Base-by-base conservation (phyloP, 2,888 invertebrate genomes). In the Tolmerus cingulatus region DNA sequence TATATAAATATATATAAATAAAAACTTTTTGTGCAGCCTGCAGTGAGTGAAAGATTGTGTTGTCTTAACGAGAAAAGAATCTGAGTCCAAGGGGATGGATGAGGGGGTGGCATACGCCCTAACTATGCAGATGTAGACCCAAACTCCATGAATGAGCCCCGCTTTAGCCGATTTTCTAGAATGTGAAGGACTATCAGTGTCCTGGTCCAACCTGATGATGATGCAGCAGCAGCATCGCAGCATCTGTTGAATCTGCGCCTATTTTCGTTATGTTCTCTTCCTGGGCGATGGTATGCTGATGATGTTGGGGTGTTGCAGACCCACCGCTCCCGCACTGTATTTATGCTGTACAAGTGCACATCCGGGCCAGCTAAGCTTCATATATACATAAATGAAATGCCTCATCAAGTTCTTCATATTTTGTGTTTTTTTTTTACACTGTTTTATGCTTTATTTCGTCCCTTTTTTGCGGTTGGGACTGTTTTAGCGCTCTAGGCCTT, bases 61-160 rank as follows among this genome's bases (percentile, higher is more conserved):
- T 66, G 78, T 40, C 78, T 78, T 78, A 78, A 78, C 78, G n/a
- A 78, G 78, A 78, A 78, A 78, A 37, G 43, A 43, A 78, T 66
- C 66, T 66, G 66, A 23, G 23, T 12, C 12, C 7, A 3, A 66
- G 66, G 19, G 66, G 4, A 23, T 27, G 66, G 12, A 23, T 66
- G 66, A 8, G 14, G 19, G 66, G 40, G 40, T 40, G 40, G 12
- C 2, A 12, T 12, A 9, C 27, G 19, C 12, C 66, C 23, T 66
- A 66, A 66, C 66, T 66, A 23, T 66, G 66, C 66, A 78, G 43
- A 78, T 34, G 78, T 43, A 8, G 55, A 2, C 8, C 66, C 19
- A 27, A 12, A 19, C 66, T 5, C 27, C 51, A 12, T 66, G 23
- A 78, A 78, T 78, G 46, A 78, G 78, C 12, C 4, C n/a, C 78